Evolutionary conservation across 2,797 vertebrate species (phyloP).

Genomic region (Helarctos malayanus): DNA sequence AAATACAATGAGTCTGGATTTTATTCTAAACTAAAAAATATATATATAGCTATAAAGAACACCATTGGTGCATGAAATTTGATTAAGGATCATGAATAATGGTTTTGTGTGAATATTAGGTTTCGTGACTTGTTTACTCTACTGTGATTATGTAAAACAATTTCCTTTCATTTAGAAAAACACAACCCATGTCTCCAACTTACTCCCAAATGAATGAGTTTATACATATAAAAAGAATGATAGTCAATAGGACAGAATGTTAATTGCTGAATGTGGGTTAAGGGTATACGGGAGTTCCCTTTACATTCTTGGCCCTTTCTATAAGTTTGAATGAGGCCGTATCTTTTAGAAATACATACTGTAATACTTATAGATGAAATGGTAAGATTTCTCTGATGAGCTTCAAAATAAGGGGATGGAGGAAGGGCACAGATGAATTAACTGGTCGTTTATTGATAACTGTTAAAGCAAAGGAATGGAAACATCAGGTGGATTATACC

Average conservation of each 20-base stretch:
- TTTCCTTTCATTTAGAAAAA: neutral
- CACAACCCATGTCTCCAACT: neutral
- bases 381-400: neutral
- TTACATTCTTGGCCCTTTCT: neutral
- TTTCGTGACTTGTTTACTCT: neutral
- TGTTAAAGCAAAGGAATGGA: neutral
- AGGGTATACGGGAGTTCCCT: neutral
- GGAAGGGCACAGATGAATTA: neutral
- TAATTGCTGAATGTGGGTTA: neutral
- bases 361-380: constrained; percentile 21
- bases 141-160: neutral
- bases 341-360: constrained; percentile 17
- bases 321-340: neutral
- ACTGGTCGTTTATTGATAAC: neutral
- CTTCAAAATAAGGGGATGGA: neutral
- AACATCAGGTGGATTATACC: neutral
- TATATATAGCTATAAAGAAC: neutral
- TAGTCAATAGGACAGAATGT: constrained; percentile 8
- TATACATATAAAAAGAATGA: neutral
- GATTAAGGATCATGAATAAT: neutral
- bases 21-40: neutral
- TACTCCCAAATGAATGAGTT: neutral
- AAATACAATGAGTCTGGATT: constrained; percentile 3
- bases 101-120: neutral
- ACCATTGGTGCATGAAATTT: neutral